A percentile compares a stretch with the other conserved stretches of the same genome.
Evolutionary conservation across 2,113 vertebrate genomes (phyloP).

Genomic region (Lagopus leucura): DNA sequence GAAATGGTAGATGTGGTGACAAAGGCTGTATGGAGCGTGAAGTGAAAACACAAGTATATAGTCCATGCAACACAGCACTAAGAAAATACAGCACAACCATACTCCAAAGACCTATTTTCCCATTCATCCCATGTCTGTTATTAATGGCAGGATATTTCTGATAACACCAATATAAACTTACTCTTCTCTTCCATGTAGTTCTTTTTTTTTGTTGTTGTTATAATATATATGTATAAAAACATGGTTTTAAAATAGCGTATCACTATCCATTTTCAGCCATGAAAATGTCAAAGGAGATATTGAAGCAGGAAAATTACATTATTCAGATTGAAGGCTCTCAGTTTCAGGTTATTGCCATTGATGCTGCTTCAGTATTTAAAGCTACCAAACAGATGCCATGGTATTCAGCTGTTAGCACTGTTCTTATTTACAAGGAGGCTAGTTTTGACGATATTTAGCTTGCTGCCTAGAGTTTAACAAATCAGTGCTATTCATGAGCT

Average conservation of each 20-base stretch:
- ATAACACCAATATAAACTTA: background rate
- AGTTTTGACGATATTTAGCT: conserved; percentile 37
- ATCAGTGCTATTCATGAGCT: conserved; percentile 25
- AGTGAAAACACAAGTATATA: conserved; percentile 74
- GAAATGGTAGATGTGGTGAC: conserved; percentile 77
- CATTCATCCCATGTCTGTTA: conserved; percentile 79
- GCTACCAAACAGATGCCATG: background rate
- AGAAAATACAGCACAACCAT: conserved; percentile 61
- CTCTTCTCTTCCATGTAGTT: background rate
- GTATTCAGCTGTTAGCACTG: background rate
- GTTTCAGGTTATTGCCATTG: background rate
- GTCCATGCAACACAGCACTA: conserved; percentile 79
- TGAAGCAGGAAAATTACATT: background rate
- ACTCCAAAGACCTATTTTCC: conserved; percentile 75
- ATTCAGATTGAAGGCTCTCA: conserved; percentile 9
- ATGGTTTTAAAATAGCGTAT: conserved; percentile 38
- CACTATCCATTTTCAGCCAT: background rate
- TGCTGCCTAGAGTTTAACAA: conserved; percentile 33
- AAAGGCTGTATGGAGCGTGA: conserved; percentile 71
- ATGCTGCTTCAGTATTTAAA: background rate
- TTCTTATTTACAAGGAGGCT: conserved; percentile 12
- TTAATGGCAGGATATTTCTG: background rate
- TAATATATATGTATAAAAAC: background rate
- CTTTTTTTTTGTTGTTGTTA: background rate
- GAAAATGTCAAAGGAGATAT: background rate